Base-by-base conservation (phyloP, 2,797 vertebrate species). In the Lagocephalus sceleratus region DNA sequence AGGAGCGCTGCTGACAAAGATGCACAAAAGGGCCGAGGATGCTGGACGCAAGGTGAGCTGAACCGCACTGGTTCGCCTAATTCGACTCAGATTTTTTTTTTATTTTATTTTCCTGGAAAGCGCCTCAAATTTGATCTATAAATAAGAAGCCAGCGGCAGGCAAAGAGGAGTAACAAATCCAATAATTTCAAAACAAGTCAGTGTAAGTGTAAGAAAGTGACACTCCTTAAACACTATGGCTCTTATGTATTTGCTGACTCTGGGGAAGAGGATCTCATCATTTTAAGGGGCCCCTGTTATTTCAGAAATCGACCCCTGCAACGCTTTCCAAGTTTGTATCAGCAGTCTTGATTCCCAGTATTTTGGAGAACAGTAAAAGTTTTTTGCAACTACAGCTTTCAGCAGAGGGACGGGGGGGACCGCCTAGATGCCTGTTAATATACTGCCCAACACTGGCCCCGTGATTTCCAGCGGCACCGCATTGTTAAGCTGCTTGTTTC, bases 221-320 rank as follows among this genome's bases (percentile, higher is more conserved):
- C 54, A 56, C 46, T 32, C 55, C 44, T 70, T 55, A 29, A 53
- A 73, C 53, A 53, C 20, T 42, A 45, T 22, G 50, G 45, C 51
- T 66, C 60, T 71, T 68, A 25, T 25, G 23, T 25, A 68, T 79
- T 64, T 68, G 69, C 73, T 71, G 66, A 85, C 54, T 66, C 60
- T 52, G 55, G 57, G 63, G 71, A 84, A 83, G 66, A 71, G 52
- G 55, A 76, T 73, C 60, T 78, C 68, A 54, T 71, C 48, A 51
- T 75, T 79, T 80, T 68, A 58, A 74, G 60, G 82, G 64, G 57
- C 63, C 68, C 39, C 43, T 60, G 66, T 76, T 71, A 82, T 79
- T 79, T 72, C 64, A 75, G 66, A 76, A 78, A 83, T 80, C 66
- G 70, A 57, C 44, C 47, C 48, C 35, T 22, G 46, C n/a, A 23